Conservation (phyloP, 2,888 invertebrate genomes). For the Pinctada fucata region DNA sequence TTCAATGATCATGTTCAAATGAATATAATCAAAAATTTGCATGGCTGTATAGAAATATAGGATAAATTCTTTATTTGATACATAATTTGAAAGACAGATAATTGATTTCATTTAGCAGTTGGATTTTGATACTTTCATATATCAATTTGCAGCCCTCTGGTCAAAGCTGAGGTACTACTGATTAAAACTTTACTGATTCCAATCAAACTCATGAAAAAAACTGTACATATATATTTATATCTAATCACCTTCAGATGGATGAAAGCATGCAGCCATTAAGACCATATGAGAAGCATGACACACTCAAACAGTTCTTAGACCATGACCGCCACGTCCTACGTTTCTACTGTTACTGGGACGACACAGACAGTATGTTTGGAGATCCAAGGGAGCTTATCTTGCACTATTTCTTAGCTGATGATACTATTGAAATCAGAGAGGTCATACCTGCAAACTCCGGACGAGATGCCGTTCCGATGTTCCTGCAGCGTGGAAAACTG, state of each 20-base stretch:
- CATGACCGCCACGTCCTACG: constrained; percentile 85
- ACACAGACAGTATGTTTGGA: constrained; percentile 86
- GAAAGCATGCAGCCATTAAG: constrained; percentile 76
- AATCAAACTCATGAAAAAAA: background rate
- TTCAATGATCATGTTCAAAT: no score
- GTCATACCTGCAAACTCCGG: constrained; percentile 82
- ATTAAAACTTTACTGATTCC: no score
- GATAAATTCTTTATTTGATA: background rate
- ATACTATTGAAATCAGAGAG: constrained; percentile 93
- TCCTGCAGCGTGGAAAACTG: constrained; percentile 86
- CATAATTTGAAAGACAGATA: background rate
- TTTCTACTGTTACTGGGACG: constrained; percentile 94
- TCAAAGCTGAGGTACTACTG: no score
- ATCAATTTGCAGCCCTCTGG: no score
- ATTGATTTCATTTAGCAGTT: background rate
- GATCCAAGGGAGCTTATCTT: constrained; percentile 87
- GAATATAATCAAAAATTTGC: no score
- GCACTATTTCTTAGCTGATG: constrained; percentile 90
- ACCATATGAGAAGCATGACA: constrained; percentile 77
- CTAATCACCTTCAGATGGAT: constrained; percentile 68
- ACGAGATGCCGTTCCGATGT: constrained; percentile 84
- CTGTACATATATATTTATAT: background rate
- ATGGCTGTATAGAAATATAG: no score
- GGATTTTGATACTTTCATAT: no score
- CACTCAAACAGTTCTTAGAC: constrained; percentile 88